Evolutionary conservation across 2,797 vertebrate species (phyloP), one percentile per base, ranked within the genome.

Genomic region (Gobionotothen gibberifrons): DNA sequence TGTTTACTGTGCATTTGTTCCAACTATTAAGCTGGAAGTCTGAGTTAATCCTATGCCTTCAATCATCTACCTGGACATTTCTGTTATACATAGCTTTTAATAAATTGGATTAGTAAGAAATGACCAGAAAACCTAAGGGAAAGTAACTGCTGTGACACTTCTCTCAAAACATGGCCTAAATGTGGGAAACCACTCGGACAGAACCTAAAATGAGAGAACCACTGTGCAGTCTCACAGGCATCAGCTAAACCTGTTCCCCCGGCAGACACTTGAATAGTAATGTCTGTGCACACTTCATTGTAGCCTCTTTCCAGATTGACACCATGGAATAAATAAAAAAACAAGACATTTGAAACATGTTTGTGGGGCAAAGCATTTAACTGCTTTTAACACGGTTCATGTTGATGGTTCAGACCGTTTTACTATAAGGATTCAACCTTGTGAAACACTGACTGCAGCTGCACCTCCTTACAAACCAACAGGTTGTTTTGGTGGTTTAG

Each of bases 101-200:
- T 13, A 42, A 9, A 1, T 43, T 12, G 4, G 4, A 11, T 22
- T 16, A 0, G 22, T 46, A 7, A 42, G 48, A 40, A 29, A 17
- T 26, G 2, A 0, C 17, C 4, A 16, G 17, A 54, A 17, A 2
- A 2, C 12, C 8, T 49, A 54, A 65, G 8, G 11, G 36, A 61
- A 55, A 57, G 39, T 29, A 22, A 49, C 15, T 60, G 13, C 8
- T 26, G 21, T 62, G 39, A 19, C 12, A 26, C 13, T 22, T 67
- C 2, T 14, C 13, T 57, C 6, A 19, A 52, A 11, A 19, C 15
- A 15, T 16, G 4, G 1, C 42, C 42, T 55, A 17, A 40, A 52
- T 58, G 52, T 26, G 26, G 12, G 47, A 63, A 69, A 62, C 52
- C 42, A 42, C 65, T 8, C 29, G 32, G 32, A 36, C 6, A 36